Percentiles rank a stretch among this genome's conserved stretches.
Evolutionary conservation across 2,797 vertebrate species (phyloP).

Genomic region (Tympanoctomys barrerae): DNA sequence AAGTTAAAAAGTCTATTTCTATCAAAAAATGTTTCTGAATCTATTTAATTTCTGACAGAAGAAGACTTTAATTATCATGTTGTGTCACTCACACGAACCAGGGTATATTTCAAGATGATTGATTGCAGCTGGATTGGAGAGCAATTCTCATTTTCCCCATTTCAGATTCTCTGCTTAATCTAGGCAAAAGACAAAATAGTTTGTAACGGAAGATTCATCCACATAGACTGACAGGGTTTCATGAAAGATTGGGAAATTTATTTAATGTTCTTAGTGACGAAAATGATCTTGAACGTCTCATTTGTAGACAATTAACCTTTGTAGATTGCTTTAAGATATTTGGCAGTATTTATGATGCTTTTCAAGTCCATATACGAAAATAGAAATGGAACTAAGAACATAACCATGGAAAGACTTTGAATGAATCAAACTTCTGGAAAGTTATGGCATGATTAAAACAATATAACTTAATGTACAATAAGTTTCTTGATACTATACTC

Average conservation of each 20-base stretch:
- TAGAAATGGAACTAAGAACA: neutral
- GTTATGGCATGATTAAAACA: neutral
- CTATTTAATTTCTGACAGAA: slow-evolving; percentile 71
- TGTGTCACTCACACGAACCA: slow-evolving; percentile 62
- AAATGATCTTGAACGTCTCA: slow-evolving; percentile 65
- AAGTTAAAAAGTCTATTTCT: slow-evolving; percentile 71
- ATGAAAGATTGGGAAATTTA: slow-evolving; percentile 52
- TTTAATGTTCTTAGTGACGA: slow-evolving; percentile 62
- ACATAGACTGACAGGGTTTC: slow-evolving; percentile 56
- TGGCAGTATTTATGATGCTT: slow-evolving; percentile 18
- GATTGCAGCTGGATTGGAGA: slow-evolving; percentile 73
- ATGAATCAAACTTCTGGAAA: neutral
- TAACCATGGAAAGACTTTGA: neutral
- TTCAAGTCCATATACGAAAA: neutral
- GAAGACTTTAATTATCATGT: slow-evolving; percentile 72
- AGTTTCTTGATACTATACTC: neutral
- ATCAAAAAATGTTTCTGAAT: slow-evolving; percentile 68
- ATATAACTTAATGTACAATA: neutral
- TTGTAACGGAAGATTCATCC: slow-evolving; percentile 74
- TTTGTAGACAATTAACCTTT: slow-evolving; percentile 62
- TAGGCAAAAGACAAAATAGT: slow-evolving; percentile 71
- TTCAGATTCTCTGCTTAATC: slow-evolving; percentile 71
- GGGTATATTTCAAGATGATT: slow-evolving; percentile 66
- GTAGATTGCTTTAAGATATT: slow-evolving; percentile 54
- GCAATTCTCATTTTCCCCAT: slow-evolving; percentile 70